phyloP scores from a whole-genome alignment of 2,113 vertebrate genomes.

The Geococcyx californianus region DNA sequence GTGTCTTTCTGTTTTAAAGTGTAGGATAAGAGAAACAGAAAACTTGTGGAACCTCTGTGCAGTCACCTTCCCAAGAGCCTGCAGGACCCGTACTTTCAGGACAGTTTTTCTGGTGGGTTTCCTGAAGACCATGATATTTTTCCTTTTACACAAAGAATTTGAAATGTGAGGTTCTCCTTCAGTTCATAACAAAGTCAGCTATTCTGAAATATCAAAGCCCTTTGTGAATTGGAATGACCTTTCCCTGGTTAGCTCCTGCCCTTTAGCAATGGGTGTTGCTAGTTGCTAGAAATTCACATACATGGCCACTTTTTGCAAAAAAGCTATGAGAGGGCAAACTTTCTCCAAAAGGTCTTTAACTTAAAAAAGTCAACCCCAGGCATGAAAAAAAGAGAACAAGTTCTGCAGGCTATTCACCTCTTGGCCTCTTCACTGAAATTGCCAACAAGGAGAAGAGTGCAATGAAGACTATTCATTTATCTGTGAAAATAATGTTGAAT shows the following conservation, averaged over 20 bases:
- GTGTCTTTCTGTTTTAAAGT: neutral
- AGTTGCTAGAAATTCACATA: conserved; percentile 37
- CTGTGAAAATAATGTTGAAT: conserved; percentile 61
- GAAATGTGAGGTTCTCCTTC: conserved; percentile 54
- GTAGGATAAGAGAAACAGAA: neutral
- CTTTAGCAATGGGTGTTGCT: conserved; percentile 61
- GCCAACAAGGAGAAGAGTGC: conserved; percentile 13
- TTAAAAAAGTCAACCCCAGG: conserved; percentile 30
- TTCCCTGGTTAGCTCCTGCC: conserved; percentile 60
- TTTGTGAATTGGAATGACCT: conserved; percentile 66
- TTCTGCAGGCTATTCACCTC: conserved; percentile 57
- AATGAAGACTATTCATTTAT: conserved; percentile 45
- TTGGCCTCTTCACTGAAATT: conserved; percentile 58
- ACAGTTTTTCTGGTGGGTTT: conserved; percentile 18
- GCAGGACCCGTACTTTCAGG: neutral
- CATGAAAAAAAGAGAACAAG: conserved; percentile 22
- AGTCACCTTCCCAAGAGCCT: neutral
- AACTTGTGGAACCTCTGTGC: neutral
- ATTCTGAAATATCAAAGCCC: conserved; percentile 65
- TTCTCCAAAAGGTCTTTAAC: conserved; percentile 58
- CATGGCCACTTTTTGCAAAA: conserved; percentile 18
- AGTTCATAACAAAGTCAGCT: conserved; percentile 58
- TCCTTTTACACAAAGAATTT: conserved; percentile 31
- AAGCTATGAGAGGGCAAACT: conserved; percentile 24
- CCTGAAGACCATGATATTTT: neutral